Conservation (phyloP, 2,113 vertebrate species). For the Dolichallabes microphthalmus region DNA sequence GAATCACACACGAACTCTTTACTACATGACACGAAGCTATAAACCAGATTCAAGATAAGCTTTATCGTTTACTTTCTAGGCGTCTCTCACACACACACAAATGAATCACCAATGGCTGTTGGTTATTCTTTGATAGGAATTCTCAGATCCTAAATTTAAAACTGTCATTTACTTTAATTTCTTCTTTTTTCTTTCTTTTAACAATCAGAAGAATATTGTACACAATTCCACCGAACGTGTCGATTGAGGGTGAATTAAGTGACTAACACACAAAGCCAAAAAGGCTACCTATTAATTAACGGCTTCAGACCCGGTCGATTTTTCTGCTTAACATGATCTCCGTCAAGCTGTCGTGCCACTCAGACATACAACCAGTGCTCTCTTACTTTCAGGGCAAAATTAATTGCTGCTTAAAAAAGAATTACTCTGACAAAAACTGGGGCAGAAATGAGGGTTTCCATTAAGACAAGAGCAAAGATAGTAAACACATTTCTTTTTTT, state of each 20-base stretch:
- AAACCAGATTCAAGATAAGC: conserved; percentile 27
- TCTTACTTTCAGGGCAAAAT: conserved; percentile 64
- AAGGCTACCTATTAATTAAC: conserved; percentile 57
- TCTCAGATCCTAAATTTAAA: not conserved
- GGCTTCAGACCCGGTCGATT: conserved; percentile 50
- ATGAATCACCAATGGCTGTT: not conserved
- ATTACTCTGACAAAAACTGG: conserved; percentile 30
- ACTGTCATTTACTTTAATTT: not conserved
- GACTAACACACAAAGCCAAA: conserved; percentile 12
- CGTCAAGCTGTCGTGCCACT: conserved; percentile 58
- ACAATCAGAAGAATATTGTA: not conserved
- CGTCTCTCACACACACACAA: not conserved
- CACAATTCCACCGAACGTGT: conserved; percentile 1
- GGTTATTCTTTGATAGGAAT: not conserved
- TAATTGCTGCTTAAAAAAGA: conserved; percentile 55
- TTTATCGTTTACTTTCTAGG: not conserved
- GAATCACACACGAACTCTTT: conserved; percentile 9
- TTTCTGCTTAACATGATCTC: conserved; percentile 49
- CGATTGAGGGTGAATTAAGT: conserved; percentile 12
- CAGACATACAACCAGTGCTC: conserved; percentile 58
- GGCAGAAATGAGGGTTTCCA: conserved; percentile 3
- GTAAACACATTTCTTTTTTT: not conserved
- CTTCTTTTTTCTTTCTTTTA: not conserved
- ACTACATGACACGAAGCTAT: conserved; percentile 11
- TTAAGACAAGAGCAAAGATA: not conserved